Evolutionary conservation across 2,797 vertebrate species (phyloP), one percentile per base, ranked within the genome.

Genomic region (Anisognathus igniventris): DNA sequence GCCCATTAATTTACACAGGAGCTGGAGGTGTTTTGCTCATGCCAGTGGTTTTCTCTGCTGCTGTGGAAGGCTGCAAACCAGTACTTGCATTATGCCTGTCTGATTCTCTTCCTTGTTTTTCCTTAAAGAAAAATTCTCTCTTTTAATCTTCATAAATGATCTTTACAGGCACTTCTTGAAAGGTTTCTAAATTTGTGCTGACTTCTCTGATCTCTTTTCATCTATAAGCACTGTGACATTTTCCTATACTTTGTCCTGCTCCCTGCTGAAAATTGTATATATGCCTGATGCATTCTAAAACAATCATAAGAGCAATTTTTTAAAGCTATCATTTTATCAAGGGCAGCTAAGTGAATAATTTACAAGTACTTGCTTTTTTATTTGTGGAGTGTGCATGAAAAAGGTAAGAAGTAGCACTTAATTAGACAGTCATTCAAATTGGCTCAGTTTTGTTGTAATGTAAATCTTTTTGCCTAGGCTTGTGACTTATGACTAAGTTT

Each of bases 111-210:
- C 61, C 61, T 79, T 88, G 44, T 30, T 89, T 89, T 89, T 42
- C 33, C 71, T 84, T 90, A 56, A 72, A 92, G 74, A 84, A 50
- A 94, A 93, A 75, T 62, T 56, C 30, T 95, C 31, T 79, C 81
- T 88, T 93, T 95, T 93, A 91, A 94, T 89, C 78, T 89, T 93
- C 39, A 16, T 80, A 95, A 95, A 88, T 89, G 67, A 89, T 92
- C 65, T 86, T 93, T 86, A 88, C 48, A 88, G 70, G 40, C 6
- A 0, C 47, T 71, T 48, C 61, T 80, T 91, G 89, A 93, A 90
- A 93, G 84, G 28, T 62, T 77, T 92, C 64, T 87, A 93, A 85
- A 92, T 77, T 64, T 66, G 50, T 92, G 47, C 45, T 91, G 81
- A 91, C 61, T 95, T 93, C 54, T 94, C 86, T 94, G 81, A 95